Conservation (phyloP, 2,113 vertebrate genomes). For the Setophaga kirtlandii region DNA sequence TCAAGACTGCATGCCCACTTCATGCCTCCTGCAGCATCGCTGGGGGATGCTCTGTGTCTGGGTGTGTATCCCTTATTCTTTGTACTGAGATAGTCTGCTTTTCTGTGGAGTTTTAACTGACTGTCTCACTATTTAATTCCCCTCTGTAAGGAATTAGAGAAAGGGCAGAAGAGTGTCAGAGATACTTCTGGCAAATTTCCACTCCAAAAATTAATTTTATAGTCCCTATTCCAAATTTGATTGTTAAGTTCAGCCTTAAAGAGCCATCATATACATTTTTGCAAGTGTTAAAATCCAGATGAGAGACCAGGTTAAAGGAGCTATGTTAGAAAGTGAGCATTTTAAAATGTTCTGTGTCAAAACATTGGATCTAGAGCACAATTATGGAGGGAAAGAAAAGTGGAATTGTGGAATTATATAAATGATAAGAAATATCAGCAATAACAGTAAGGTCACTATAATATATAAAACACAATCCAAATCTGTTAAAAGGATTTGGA, state of each 20-base stretch:
- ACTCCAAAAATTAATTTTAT: neutral
- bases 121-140: neutral
- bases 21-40: neutral
- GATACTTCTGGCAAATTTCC: neutral
- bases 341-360: neutral
- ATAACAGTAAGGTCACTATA: neutral
- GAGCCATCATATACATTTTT: neutral
- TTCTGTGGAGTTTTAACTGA: neutral
- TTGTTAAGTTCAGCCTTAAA: neutral
- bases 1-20: neutral
- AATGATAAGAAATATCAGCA: neutral
- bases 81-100: neutral
- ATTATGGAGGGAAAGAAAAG: neutral
- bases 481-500: neutral
- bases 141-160: neutral
- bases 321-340: neutral
- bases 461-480: neutral
- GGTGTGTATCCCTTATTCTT: rapidly evolving
- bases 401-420: neutral
- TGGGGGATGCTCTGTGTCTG: neutral
- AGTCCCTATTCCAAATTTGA: neutral
- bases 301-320: neutral
- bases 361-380: neutral
- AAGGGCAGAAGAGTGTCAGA: neutral
- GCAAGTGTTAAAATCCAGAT: neutral